A percentile compares a stretch with the other conserved stretches of the same genome.
Conservation (phyloP, 1,140 invertebrate genomes). For the Meloidogyne exigua region DNA sequence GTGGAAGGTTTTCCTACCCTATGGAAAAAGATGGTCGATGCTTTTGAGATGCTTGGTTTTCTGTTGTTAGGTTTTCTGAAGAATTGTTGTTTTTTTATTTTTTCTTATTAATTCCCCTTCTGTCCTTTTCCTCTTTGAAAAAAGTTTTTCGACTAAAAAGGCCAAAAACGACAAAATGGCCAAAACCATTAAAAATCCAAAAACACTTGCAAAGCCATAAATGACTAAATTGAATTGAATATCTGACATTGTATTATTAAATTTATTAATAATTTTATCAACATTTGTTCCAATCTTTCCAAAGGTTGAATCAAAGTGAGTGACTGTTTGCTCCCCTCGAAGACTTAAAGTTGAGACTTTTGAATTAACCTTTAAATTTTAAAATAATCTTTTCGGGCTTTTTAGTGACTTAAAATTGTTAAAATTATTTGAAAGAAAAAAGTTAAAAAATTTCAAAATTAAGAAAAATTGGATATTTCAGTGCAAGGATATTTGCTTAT, state of each 20-base stretch:
- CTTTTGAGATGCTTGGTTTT: no score
- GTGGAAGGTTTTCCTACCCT: no score
- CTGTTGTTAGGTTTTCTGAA: no score
- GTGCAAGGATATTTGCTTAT: no score
- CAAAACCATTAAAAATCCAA: neutral
- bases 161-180: neutral
- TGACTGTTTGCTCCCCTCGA: slow-evolving; percentile 10
- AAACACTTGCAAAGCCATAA: neutral
- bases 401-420: no score
- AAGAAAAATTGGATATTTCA: no score
- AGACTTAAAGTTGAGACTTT: neutral
- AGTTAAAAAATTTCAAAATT: no score
- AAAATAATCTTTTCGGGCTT: no score
- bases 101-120: neutral
- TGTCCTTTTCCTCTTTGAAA: neutral
- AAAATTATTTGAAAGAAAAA: no score
- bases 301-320: slow-evolving; percentile 13
- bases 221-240: neutral
- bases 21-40: no score
- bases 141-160: neutral
- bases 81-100: neutral
- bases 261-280: slow-evolving; percentile 7
- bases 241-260: slow-evolving; percentile 1
- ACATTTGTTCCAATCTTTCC: slow-evolving; percentile 17
- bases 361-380: neutral